A percentile compares a stretch with the other conserved stretches of the same genome.
These are phyloP conservation scores for Psylliodes chrysocephalus DNA, from an alignment of 2,888 invertebrate species.

Conservation along the genomic window DNA sequence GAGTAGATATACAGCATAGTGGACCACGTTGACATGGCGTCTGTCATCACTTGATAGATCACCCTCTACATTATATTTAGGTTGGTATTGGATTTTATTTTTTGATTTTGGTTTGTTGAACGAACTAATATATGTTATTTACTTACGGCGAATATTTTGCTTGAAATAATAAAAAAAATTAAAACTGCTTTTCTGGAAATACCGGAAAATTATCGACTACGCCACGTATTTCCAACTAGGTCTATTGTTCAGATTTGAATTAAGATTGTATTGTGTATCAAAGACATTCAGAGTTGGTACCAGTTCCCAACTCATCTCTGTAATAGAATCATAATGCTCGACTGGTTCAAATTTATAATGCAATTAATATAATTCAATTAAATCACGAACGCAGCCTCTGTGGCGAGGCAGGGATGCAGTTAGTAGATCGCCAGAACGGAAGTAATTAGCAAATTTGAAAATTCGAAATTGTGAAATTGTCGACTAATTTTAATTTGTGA, in stretches of 20 bases:
- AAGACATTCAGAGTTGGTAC: not conserved
- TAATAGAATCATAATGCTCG: constrained; percentile 16
- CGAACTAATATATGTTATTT: no score
- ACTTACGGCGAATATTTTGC: no score
- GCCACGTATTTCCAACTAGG: not conserved
- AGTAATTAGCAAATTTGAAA: constrained; percentile 4
- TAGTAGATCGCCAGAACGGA: not conserved
- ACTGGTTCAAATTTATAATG: constrained; percentile 21
- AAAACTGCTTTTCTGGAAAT: no score
- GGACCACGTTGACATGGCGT: no score
- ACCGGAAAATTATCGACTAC: not conserved
- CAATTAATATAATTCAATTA: constrained; percentile 22
- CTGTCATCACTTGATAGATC: no score
- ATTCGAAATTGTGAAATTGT: constrained; percentile 1
- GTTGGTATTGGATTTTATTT: no score
- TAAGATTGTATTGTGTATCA: constrained; percentile 18
- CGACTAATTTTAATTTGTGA: no score
- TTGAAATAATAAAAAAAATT: no score
- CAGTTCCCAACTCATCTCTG: not conserved
- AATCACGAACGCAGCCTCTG: not conserved
- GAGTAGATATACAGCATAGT: no score
- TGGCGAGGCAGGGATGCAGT: not conserved
- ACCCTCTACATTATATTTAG: no score
- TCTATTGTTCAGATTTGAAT: constrained; percentile 3
- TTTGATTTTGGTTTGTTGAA: no score